phyloP scores from a whole-genome alignment of 2,888 invertebrate species.

The Lepidonotus clava region DNA sequence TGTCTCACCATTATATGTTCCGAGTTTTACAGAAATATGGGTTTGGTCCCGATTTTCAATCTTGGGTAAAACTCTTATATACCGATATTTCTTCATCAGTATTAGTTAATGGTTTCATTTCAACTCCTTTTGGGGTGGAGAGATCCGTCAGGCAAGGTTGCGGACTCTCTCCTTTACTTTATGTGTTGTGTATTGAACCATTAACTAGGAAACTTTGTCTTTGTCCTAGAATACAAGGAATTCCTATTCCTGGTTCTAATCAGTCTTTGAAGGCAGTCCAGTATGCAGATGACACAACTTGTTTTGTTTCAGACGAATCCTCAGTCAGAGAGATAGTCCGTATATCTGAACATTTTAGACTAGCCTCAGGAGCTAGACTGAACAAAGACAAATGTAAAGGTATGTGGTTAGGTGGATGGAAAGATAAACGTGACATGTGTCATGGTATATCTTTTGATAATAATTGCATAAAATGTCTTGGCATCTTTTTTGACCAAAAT shows the following conservation, averaged over 20 bases:
- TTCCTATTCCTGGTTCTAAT: neutral
- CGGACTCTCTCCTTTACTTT: conserved; percentile 6
- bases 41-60: neutral
- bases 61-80: conserved; percentile 7
- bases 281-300: conserved; percentile 15
- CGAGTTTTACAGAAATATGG: neutral
- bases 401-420: neutral
- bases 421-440: too few relatives aligned
- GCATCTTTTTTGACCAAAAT: neutral
- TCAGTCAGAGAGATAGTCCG: neutral
- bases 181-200: conserved; percentile 12
- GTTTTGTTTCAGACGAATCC: neutral
- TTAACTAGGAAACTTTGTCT: neutral
- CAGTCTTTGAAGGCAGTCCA: neutral
- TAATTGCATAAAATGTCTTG: neutral
- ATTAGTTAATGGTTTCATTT: neutral
- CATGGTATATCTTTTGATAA: neutral
- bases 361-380: conserved; percentile 10
- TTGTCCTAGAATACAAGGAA: neutral
- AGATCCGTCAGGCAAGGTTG: conserved; percentile 5
- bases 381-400: conserved; percentile 1
- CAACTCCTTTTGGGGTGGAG: neutral
- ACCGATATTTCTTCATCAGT: neutral
- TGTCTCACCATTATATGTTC: neutral
- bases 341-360: neutral